Evolutionary conservation across 2,888 invertebrate genomes (phyloP).

Genomic region (Andricus quercusramuli): DNA sequence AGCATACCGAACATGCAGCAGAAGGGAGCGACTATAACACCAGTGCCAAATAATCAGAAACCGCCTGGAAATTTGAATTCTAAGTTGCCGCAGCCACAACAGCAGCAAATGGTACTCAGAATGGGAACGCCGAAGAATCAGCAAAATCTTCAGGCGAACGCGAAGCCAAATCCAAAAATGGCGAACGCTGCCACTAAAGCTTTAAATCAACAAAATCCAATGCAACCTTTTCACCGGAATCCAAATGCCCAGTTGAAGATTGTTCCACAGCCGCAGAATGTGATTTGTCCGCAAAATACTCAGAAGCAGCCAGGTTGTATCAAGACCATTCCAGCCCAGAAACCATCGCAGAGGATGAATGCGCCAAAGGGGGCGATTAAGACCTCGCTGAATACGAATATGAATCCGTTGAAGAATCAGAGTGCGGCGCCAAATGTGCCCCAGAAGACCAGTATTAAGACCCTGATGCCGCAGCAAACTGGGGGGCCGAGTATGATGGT

Average conservation of each 20-base stretch:
- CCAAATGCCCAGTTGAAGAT: conserved; percentile 80
- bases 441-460: conserved; percentile 61
- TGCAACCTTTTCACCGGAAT: conserved; percentile 58
- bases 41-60: conserved; percentile 62
- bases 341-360: conserved; percentile 76
- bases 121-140: conserved; percentile 66
- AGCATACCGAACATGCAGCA: conserved; percentile 59
- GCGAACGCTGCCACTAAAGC: conserved; percentile 62
- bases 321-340: conserved; percentile 74
- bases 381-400: conserved; percentile 69
- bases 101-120: conserved; percentile 69
- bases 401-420: conserved; percentile 64
- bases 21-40: conserved; percentile 60
- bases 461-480: conserved; percentile 58
- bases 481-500: conserved; percentile 57
- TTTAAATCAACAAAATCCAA: conserved; percentile 62
- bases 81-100: conserved; percentile 61
- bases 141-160: conserved; percentile 57
- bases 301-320: conserved; percentile 74
- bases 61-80: conserved; percentile 52
- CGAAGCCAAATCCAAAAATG: conserved; percentile 64
- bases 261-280: conserved; percentile 71
- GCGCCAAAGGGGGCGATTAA: conserved; percentile 80
- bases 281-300: conserved; percentile 63
- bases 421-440: conserved; percentile 47